Conservation (phyloP, 64 coral and sea anemone species). For the Montipora sp. region DNA sequence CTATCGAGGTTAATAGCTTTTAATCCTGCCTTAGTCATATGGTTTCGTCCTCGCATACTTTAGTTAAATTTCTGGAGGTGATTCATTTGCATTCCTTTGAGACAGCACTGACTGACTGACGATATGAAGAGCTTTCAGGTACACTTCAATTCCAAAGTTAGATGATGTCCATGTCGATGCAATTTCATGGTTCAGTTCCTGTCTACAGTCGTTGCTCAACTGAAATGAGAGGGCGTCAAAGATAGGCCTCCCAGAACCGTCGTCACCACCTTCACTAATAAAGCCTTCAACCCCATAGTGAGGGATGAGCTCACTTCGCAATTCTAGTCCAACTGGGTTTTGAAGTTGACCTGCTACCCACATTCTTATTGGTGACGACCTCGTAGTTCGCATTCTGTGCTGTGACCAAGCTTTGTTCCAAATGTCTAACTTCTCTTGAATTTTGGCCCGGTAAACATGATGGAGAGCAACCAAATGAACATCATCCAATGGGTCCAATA, state of each 20-base stretch:
- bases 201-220: slow-evolving; percentile 50
- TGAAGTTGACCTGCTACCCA: slow-evolving; percentile 73
- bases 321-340: slow-evolving; percentile 63
- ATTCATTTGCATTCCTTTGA: too few relatives aligned
- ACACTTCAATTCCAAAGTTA: slow-evolving; percentile 84
- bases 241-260: slow-evolving; percentile 39
- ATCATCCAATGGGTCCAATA: slow-evolving; percentile 63
- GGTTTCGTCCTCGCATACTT: too few relatives aligned
- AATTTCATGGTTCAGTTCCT: slow-evolving; percentile 50
- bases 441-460: slow-evolving; percentile 68
- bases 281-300: slow-evolving; percentile 68
- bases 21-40: too few relatives aligned
- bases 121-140: slow-evolving; percentile 50
- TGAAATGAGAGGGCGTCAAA: slow-evolving; percentile 40
- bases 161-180: slow-evolving; percentile 49
- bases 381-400: slow-evolving; percentile 62
- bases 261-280: slow-evolving; percentile 30
- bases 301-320: slow-evolving; percentile 12
- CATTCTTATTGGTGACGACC: slow-evolving; percentile 57
- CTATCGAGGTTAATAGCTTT: too few relatives aligned
- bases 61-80: too few relatives aligned
- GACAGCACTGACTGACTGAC: not conserved
- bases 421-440: slow-evolving; percentile 67
- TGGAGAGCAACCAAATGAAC: slow-evolving; percentile 72
- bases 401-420: slow-evolving; percentile 68